Evolutionary conservation across 35 echinoderm and acorn worm species (phyloP).

Genomic region (Apostichopus parvimensis): DNA sequence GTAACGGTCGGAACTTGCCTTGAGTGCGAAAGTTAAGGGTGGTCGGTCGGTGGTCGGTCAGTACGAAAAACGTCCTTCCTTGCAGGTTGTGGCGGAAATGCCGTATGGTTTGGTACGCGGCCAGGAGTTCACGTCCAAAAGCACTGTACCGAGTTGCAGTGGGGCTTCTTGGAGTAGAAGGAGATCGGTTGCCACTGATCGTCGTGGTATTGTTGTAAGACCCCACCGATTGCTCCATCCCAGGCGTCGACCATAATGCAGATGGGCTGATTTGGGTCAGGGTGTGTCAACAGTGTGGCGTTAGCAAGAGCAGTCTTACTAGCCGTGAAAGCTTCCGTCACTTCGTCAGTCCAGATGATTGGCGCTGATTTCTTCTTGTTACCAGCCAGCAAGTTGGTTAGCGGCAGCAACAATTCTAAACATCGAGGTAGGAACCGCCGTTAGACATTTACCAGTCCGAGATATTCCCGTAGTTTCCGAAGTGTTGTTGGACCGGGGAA

Average conservation of each 20-base stretch:
- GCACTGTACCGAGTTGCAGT: neutral
- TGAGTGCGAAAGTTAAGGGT: constrained; percentile 25
- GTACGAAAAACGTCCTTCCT: neutral
- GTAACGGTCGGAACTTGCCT: constrained; percentile 42
- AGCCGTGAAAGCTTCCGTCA: neutral
- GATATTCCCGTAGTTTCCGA: constrained; percentile 19
- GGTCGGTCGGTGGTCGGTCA: constrained; percentile 37
- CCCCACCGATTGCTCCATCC: constrained; percentile 31
- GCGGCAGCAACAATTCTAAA: neutral
- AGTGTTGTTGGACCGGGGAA: neutral
- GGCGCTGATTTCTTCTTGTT: neutral
- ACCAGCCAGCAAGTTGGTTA: neutral
- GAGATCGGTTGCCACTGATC: constrained; percentile 39
- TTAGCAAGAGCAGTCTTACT: constrained; percentile 19
- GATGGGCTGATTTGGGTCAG: neutral
- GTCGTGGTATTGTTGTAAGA: constrained; percentile 27
- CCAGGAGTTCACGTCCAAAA: neutral
- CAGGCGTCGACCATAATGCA: constrained; percentile 41
- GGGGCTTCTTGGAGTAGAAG: neutral
- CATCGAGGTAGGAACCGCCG: neutral
- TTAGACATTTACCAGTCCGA: constrained; percentile 31
- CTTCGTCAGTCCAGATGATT: neutral
- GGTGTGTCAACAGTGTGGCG: constrained; percentile 26
- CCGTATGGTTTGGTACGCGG: constrained; percentile 1
- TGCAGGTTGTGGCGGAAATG: constrained; percentile 24